phyloP scores from a whole-genome alignment of 1,140 invertebrate genomes.

The Tyrophagus putrescentiae region DNA sequence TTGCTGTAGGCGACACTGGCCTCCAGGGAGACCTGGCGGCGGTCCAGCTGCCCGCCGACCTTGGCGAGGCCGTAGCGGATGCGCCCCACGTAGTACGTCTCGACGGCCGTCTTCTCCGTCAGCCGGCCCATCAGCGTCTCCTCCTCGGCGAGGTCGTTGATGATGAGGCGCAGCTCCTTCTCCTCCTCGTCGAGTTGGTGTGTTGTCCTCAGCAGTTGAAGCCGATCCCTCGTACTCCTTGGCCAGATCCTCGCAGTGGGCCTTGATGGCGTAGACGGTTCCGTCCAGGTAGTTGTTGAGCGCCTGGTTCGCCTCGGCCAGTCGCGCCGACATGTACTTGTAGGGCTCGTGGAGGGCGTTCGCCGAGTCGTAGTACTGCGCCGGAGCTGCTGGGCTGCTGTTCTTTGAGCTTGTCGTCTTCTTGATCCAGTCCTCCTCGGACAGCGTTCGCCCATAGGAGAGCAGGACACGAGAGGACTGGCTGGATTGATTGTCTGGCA shows the following conservation, averaged over 20 bases:
- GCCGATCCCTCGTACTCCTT: neutral
- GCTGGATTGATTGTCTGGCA: too few species aligned
- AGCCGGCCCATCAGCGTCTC: neutral
- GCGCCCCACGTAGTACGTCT: slow-evolving; percentile 14
- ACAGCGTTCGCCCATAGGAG: neutral
- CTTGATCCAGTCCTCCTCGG: slow-evolving; percentile 1
- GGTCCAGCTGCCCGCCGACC: slow-evolving; percentile 54
- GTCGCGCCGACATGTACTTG: slow-evolving; percentile 15
- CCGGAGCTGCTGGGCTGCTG: too few species aligned
- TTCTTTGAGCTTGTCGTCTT: too few species aligned
- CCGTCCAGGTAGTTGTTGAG: slow-evolving; percentile 13
- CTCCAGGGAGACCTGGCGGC: neutral
- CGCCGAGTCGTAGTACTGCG: neutral
- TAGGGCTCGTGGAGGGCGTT: neutral
- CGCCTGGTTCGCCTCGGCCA: slow-evolving; percentile 9
- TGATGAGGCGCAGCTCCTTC: neutral
- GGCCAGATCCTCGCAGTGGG: neutral
- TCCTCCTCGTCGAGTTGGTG: too few species aligned
- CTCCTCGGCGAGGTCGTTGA: neutral
- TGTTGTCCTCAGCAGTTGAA: too few species aligned
- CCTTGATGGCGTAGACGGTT: neutral
- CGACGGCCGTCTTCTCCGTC: neutral
- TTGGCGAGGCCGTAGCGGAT: neutral
- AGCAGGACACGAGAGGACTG: neutral
- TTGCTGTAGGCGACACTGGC: too few species aligned